Conservation (phyloP, 1,140 invertebrate genomes). For the Drosophila truncata region DNA sequence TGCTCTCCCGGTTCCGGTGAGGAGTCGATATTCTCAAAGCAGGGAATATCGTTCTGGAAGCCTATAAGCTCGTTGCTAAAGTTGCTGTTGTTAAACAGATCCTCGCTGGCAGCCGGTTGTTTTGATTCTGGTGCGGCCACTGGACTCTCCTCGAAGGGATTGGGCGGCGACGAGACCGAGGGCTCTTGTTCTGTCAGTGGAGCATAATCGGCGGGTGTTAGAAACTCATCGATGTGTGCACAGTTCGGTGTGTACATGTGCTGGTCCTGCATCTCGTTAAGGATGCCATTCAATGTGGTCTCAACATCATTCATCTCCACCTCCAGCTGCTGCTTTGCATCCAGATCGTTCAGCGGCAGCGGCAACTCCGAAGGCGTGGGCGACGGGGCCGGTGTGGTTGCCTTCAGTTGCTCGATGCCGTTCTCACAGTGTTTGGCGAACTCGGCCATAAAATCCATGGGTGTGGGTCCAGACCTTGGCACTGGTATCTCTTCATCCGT, state of each 20-base stretch:
- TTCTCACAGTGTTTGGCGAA: slow-evolving; percentile 69
- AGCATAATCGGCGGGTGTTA: slow-evolving; percentile 74
- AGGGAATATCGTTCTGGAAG: slow-evolving; percentile 82
- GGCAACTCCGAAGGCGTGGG: slow-evolving; percentile 17
- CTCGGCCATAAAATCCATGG: slow-evolving; percentile 73
- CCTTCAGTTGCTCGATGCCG: slow-evolving; percentile 35
- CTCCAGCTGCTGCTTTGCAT: slow-evolving; percentile 61
- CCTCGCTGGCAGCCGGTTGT: background rate
- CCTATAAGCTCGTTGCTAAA: slow-evolving; percentile 74
- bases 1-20: slow-evolving; percentile 44
- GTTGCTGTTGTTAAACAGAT: slow-evolving; percentile 63
- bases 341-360: slow-evolving; percentile 49
- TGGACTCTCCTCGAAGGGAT: slow-evolving; percentile 26
- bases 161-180: slow-evolving; percentile 3
- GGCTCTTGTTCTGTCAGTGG: slow-evolving; percentile 54
- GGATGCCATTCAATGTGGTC: slow-evolving; percentile 77
- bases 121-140: background rate
- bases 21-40: slow-evolving; percentile 75
- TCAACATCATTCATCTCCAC: slow-evolving; percentile 82
- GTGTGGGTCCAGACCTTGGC: slow-evolving; percentile 23
- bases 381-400: slow-evolving; percentile 17
- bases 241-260: slow-evolving; percentile 79
- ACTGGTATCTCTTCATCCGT: slow-evolving; percentile 2
- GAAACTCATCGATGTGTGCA: slow-evolving; percentile 68
- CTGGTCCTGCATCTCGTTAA: slow-evolving; percentile 82